phyloP scores from a whole-genome alignment of 2,797 vertebrate genomes.

The Brotula barbata region DNA sequence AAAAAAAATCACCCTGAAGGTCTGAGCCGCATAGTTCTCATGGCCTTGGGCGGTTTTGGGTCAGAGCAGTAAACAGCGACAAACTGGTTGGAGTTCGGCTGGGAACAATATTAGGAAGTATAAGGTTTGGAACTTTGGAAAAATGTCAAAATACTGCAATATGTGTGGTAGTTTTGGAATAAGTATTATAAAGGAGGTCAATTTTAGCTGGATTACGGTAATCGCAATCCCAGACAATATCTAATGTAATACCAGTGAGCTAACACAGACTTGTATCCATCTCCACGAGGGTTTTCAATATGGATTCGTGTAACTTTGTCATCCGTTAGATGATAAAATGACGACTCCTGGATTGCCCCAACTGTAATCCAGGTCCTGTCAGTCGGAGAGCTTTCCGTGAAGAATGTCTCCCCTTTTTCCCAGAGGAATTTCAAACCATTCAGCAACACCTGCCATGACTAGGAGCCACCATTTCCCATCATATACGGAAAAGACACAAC shows the following conservation, averaged over 20 bases:
- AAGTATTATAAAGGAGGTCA: too few species aligned
- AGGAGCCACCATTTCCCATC: slow-evolving; percentile 13
- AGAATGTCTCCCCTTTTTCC: slow-evolving; percentile 26
- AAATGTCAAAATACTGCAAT: too few species aligned
- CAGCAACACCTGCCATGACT: slow-evolving; percentile 18
- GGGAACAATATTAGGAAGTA: not conserved
- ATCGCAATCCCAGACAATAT: too few species aligned
- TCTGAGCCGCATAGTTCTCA: slow-evolving; percentile 36
- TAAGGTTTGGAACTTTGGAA: too few species aligned
- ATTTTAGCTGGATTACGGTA: too few species aligned
- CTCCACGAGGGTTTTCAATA: too few species aligned
- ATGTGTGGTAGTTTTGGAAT: too few species aligned
- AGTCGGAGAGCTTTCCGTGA: slow-evolving; percentile 19
- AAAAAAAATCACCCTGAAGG: slow-evolving; percentile 33
- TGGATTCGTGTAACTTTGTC: too few species aligned
- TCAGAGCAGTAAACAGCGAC: slow-evolving; percentile 32
- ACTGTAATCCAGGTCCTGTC: not conserved
- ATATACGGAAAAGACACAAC: slow-evolving; percentile 5
- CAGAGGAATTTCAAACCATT: slow-evolving; percentile 12
- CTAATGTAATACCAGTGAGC: too few species aligned
- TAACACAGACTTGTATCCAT: too few species aligned
- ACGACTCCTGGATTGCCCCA: too few species aligned
- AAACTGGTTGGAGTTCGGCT: not conserved
- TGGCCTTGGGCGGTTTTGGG: slow-evolving; percentile 29
- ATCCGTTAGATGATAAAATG: too few species aligned